phyloP scores from a whole-genome alignment of 2,888 invertebrate genomes.

The Rhagophthalmus giganteus region DNA sequence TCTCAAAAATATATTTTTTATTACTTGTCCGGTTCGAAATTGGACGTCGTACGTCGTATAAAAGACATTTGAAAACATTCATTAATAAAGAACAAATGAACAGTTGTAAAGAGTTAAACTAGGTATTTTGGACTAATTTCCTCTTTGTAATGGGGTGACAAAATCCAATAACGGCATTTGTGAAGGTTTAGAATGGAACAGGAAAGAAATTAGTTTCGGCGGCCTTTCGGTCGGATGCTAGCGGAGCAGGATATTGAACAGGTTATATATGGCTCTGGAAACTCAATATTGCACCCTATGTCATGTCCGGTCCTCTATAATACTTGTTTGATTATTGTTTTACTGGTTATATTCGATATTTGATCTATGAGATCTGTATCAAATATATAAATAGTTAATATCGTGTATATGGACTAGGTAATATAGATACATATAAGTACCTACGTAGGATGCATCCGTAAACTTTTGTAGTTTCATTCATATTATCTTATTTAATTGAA shows the following conservation, averaged over 20 bases:
- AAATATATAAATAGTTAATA: too few species aligned
- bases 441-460: too few species aligned
- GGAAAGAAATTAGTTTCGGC: constrained; percentile 45
- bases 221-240: constrained; percentile 41
- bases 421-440: too few species aligned
- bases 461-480: too few species aligned
- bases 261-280: constrained; percentile 44
- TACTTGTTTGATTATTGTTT: constrained; percentile 46
- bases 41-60: too few species aligned
- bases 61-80: constrained; percentile 1
- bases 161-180: constrained; percentile 31
- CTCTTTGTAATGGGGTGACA: constrained; percentile 33
- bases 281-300: constrained; percentile 44
- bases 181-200: constrained; percentile 35
- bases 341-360: constrained; percentile 41
- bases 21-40: background rate
- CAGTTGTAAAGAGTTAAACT: constrained; percentile 22
- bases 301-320: constrained; percentile 42
- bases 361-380: constrained; percentile 37
- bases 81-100: constrained; percentile 24
- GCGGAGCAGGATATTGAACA: constrained; percentile 45
- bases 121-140: constrained; percentile 30
- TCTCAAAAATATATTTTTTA: constrained; percentile 16
- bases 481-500: too few species aligned
- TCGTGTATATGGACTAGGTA: too few species aligned